phyloP scores from a whole-genome alignment of 2,797 vertebrate genomes.

The Dermochelys coriacea region DNA sequence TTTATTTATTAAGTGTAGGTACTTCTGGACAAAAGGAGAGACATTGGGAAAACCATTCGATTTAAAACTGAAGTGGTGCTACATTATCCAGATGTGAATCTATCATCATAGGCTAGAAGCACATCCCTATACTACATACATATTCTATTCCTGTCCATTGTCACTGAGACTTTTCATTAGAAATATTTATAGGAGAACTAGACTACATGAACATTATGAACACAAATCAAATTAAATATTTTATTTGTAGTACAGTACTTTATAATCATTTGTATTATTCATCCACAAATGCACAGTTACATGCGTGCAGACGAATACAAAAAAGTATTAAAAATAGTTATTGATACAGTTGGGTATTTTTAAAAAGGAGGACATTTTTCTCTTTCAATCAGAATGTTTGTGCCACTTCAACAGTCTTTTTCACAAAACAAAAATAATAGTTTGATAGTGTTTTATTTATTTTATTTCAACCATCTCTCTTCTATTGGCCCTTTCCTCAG shows the following conservation, averaged over 20 bases:
- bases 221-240: not conserved
- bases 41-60: not conserved
- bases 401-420: not conserved
- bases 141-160: not conserved
- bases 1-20: not conserved
- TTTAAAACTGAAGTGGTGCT: not conserved
- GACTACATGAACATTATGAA: not conserved
- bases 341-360: not conserved
- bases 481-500: not conserved
- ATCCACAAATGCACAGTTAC: not conserved
- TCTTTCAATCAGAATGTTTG: not conserved
- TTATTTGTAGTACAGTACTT: not conserved
- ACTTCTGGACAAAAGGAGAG: not conserved
- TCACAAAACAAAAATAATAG: too few relatives aligned
- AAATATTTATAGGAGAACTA: not conserved
- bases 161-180: not conserved
- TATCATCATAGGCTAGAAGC: not conserved
- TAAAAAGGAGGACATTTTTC: not conserved
- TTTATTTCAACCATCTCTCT: not conserved
- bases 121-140: not conserved
- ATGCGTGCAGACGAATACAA: not conserved
- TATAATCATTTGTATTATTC: not conserved
- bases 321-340: not conserved
- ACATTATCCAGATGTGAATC: not conserved
- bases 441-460: too few relatives aligned